Evolutionary conservation across 1,140 invertebrate genomes (phyloP).

Genomic region (Melitaea cinxia): DNA sequence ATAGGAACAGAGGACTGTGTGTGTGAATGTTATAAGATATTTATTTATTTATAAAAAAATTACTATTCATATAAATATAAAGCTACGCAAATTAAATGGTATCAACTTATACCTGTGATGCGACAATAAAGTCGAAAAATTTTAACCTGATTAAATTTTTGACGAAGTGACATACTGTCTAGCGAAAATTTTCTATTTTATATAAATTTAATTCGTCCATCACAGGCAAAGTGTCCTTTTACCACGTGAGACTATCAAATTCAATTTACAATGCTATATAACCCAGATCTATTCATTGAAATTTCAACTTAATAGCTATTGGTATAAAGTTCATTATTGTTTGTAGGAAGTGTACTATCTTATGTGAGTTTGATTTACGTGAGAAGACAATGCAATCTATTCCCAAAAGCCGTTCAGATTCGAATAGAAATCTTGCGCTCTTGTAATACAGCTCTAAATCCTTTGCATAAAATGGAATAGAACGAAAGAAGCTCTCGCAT

Average conservation of each 20-base stretch:
- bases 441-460: slow-evolving; percentile 42
- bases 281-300: slow-evolving; percentile 13
- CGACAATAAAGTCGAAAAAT: too few species aligned
- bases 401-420: slow-evolving; percentile 42
- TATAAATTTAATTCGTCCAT: slow-evolving; percentile 66
- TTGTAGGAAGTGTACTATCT: slow-evolving; percentile 39
- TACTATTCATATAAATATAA: too few species aligned
- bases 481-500: slow-evolving; percentile 71
- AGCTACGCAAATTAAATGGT: too few species aligned
- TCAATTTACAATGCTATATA: slow-evolving; percentile 39
- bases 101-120: too few species aligned
- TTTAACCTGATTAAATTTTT: slow-evolving; percentile 24
- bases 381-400: slow-evolving; percentile 78
- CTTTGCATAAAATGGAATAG: slow-evolving; percentile 29
- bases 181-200: slow-evolving; percentile 40
- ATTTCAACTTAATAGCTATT: slow-evolving; percentile 36
- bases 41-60: too few species aligned
- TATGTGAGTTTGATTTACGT: slow-evolving; percentile 66
- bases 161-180: slow-evolving; percentile 30
- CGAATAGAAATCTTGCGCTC: slow-evolving; percentile 32
- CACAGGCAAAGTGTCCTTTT: slow-evolving; percentile 67
- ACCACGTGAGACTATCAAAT: slow-evolving; percentile 61
- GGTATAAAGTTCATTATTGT: slow-evolving; percentile 40
- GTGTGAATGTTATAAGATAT: too few species aligned
- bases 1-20: too few species aligned